Conservation (phyloP, 2,113 vertebrate genomes). For the Plotosus lineatus region DNA sequence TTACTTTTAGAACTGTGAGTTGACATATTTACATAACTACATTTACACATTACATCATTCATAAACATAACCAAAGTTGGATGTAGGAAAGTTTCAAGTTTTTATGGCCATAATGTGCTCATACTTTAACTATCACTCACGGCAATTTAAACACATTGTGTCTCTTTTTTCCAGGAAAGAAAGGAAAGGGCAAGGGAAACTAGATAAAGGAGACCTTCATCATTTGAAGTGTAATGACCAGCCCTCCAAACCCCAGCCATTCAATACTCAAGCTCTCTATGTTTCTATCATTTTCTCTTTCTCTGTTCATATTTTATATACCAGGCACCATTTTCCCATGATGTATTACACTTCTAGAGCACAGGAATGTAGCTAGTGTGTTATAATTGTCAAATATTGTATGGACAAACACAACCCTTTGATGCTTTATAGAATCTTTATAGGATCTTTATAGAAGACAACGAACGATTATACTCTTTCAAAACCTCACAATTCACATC, state of each 20-base stretch:
- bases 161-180: constrained; percentile 74
- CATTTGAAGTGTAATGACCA: constrained; percentile 28
- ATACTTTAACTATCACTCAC: neutral
- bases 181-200: constrained; percentile 79
- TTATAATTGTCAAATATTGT: constrained; percentile 22
- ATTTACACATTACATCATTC: neutral
- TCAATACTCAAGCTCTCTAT: neutral
- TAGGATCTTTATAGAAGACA: constrained; percentile 13
- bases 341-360: constrained; percentile 25
- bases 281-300: constrained; percentile 4
- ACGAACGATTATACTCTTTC: constrained; percentile 20
- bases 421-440: constrained; percentile 3
- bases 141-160: neutral
- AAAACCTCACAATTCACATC: constrained; percentile 11
- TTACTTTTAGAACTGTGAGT: too few species aligned
- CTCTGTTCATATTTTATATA: constrained; percentile 6
- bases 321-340: constrained; percentile 1
- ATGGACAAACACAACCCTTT: constrained; percentile 5
- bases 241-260: constrained; percentile 22
- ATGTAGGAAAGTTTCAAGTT: neutral
- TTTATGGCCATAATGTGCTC: neutral
- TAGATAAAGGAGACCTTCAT: constrained; percentile 32
- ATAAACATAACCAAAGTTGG: neutral
- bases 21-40: too few species aligned
- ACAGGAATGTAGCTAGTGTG: constrained; percentile 8